Conservation (phyloP, 2,113 vertebrate species). For the Laticauda laticaudata region DNA sequence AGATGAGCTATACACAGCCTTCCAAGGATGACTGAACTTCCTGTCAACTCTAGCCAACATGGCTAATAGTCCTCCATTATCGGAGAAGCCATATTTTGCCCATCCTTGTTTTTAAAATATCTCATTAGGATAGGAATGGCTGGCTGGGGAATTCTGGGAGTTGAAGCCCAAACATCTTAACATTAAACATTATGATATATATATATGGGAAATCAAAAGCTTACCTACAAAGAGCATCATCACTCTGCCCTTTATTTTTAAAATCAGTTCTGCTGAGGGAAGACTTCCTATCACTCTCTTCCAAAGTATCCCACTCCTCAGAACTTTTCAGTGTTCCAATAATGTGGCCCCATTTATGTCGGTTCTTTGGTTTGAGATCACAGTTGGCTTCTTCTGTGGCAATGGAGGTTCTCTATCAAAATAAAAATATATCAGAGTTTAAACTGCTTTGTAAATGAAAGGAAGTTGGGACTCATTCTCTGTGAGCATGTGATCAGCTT, state of each 20-base stretch:
- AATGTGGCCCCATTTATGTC: constrained; percentile 83
- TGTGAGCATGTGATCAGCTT: neutral
- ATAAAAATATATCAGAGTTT: neutral
- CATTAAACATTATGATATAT: neutral
- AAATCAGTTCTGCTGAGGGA: constrained; percentile 70
- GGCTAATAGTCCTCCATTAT: neutral
- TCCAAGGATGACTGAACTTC: neutral
- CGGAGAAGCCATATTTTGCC: neutral
- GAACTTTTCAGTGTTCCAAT: constrained; percentile 75
- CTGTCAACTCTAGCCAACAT: neutral
- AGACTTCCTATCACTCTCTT: constrained; percentile 73
- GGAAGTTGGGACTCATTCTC: neutral
- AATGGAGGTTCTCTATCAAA: constrained; percentile 68
- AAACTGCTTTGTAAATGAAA: neutral
- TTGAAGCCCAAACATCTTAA: neutral
- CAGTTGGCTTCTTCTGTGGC: constrained; percentile 75
- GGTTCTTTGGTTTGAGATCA: constrained; percentile 78
- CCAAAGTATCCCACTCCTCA: constrained; percentile 86
- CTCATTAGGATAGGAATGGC: neutral
- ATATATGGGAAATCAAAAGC: neutral
- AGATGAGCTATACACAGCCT: neutral
- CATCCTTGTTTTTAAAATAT: neutral
- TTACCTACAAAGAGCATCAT: constrained; percentile 79
- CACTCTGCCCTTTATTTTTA: constrained; percentile 74
- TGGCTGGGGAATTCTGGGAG: neutral